Evolutionary conservation across 2,797 vertebrate species (phyloP), one percentile per base, ranked within the genome.

Genomic region (Kryptopterus vitreolus): DNA sequence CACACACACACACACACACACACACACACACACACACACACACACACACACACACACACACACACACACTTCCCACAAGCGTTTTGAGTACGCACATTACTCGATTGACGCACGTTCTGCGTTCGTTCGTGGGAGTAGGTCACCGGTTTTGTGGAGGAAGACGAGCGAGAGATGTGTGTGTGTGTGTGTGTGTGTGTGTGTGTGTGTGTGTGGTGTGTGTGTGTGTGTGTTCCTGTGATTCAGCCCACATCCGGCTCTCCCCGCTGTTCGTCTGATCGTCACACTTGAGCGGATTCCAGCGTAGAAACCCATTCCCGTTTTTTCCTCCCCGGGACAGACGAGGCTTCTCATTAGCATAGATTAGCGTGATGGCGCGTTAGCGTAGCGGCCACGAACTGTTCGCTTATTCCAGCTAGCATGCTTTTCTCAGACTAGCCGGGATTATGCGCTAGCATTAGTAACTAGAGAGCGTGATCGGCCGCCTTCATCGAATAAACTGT

Each of bases 101-200:
- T 80, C 61, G 33, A 13, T 33, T 78, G 74, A 80, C 74, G 74
- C 73, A 83, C 22, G 53, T 33, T 79, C 33, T 62, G 75, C 73
- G n/a, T 82, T 43, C 3, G 46, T 72, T 50, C 63, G 71, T 85
- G 82, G 70, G n/a, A 73, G 83, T 70, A 82, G 87, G 84, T 85
- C 81, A 83, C 53, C 66, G 12, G 61, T 65, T 58, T 77, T 22
- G 62, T 53, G 59, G 78, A 82, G 80, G 80, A 81, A 74, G 80
- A 76, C 46, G 69, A 79, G 72, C 65, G 53, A 24, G 71, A 18
- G 66, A 43, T 61, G 62, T 75, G 79, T 69, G 65, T 76, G 74
- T 58, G 80, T 70, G 65, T 59, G 68, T 63, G 77, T 75, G 72
- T 69, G 78, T 55, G 50, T 71, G 70, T 70, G 77, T 82, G 68